Percentiles rank a stretch among this genome's conserved stretches.
These are phyloP conservation scores for Formica selysi DNA, from an alignment of 1,140 invertebrate species.

Conservation along the genomic window DNA sequence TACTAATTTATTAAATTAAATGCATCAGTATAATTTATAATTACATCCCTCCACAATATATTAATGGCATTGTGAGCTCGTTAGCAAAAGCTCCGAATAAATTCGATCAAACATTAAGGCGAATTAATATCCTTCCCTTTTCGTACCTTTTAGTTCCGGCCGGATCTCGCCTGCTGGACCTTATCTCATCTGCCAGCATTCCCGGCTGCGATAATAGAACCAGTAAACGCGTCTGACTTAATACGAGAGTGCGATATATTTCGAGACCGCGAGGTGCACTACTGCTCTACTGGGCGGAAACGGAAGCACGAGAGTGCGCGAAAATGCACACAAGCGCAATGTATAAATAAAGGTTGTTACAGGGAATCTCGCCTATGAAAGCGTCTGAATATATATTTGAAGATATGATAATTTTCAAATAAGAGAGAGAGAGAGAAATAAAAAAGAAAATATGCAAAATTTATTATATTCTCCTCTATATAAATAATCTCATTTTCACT, in stretches of 20 bases:
- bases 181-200: constrained; percentile 40
- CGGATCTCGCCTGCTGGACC: background rate
- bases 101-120: constrained; percentile 9
- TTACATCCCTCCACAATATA: background rate
- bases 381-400: background rate
- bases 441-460: background rate
- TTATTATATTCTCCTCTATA: background rate
- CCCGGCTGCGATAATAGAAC: constrained; percentile 16
- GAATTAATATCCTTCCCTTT: constrained; percentile 21
- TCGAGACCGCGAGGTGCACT: constrained; percentile 21
- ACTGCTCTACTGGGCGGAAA: constrained; percentile 20
- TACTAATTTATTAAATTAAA: background rate
- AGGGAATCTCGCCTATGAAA: background rate
- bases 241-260: constrained; percentile 45
- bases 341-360: background rate
- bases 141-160: constrained; percentile 32
- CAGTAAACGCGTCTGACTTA: constrained; percentile 55
- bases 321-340: constrained; percentile 8
- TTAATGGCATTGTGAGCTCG: background rate
- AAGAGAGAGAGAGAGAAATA: background rate
- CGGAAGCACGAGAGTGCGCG: constrained; percentile 9
- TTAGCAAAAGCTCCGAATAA: background rate
- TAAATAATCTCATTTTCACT: background rate
- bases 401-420: background rate
- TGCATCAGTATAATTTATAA: background rate